phyloP scores from a whole-genome alignment of 2,113 vertebrate genomes.

The Pluvialis apricaria region DNA sequence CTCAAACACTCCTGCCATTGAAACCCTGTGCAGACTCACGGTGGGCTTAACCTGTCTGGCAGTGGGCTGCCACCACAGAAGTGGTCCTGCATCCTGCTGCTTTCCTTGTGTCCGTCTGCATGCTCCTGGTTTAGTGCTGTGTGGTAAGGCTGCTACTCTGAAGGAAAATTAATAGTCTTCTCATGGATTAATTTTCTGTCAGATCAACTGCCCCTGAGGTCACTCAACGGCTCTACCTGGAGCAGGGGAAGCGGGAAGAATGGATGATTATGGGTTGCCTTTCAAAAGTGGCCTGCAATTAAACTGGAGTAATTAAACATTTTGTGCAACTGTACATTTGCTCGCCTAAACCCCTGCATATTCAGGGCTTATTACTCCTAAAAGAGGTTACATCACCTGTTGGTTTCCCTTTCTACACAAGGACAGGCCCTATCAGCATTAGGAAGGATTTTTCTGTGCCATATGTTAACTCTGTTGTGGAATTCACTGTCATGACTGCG shows the following conservation, averaged over 20 bases:
- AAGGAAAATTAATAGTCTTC: neutral
- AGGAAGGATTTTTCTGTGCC: neutral
- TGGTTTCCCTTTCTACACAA: neutral
- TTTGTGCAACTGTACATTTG: neutral
- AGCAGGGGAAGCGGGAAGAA: neutral
- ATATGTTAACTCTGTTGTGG: neutral
- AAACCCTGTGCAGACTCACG: accelerated
- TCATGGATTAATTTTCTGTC: neutral
- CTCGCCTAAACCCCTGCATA: neutral
- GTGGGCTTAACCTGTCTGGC: neutral
- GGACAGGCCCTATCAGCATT: neutral
- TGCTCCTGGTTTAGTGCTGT: neutral
- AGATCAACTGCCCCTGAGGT: neutral
- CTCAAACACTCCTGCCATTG: neutral
- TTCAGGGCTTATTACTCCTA: neutral
- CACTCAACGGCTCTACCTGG: neutral
- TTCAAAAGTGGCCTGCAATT: neutral
- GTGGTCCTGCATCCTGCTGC: neutral
- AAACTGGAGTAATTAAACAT: neutral
- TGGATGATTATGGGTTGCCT: neutral
- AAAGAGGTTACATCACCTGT: neutral
- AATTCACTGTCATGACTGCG: neutral
- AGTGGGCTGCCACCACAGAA: neutral
- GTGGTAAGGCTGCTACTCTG: neutral
- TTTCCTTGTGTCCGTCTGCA: neutral